Conservation (phyloP, 2,888 invertebrate genomes). For the Erynnis tages region DNA sequence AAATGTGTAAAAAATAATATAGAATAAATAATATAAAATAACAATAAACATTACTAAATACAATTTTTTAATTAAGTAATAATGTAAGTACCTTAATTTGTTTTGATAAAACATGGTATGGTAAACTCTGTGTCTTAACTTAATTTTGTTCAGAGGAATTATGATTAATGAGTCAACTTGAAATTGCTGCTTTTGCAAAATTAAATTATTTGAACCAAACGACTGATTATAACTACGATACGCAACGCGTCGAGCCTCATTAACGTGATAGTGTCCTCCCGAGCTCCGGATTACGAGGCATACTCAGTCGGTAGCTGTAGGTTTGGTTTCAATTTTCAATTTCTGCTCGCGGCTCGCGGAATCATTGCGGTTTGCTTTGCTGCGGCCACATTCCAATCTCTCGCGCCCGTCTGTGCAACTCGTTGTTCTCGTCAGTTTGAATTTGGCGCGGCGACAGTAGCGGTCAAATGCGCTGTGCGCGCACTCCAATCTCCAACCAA, state of each 20-base stretch:
- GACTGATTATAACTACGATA: conserved; percentile 36
- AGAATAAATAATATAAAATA: no score
- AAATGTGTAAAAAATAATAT: no score
- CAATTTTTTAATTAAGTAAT: no score
- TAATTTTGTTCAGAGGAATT: conserved; percentile 2
- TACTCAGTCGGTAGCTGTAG: no score
- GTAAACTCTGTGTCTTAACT: background rate
- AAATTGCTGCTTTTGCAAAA: conserved; percentile 10
- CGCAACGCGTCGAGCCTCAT: conserved; percentile 18
- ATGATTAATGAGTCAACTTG: conserved; percentile 12
- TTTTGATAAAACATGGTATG: background rate
- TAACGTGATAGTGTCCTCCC: conserved; percentile 12
- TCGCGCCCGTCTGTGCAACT: conserved; percentile 2
- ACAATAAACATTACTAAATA: background rate
- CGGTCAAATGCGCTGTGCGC: conserved; percentile 53
- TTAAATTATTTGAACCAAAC: conserved; percentile 28
- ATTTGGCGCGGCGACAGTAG: conserved; percentile 65
- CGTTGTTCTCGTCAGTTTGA: conserved; percentile 53
- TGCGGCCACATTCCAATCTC: conserved; percentile 34
- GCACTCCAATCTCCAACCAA: conserved; percentile 44
- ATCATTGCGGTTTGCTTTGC: background rate
- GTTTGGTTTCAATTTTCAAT: background rate
- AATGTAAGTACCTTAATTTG: no score
- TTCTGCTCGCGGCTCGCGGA: conserved; percentile 21
- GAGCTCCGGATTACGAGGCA: conserved; percentile 12